These are phyloP conservation scores for Blennius ocellaris DNA, from an alignment of 2,113 vertebrate genomes.

Conservation along the genomic window DNA sequence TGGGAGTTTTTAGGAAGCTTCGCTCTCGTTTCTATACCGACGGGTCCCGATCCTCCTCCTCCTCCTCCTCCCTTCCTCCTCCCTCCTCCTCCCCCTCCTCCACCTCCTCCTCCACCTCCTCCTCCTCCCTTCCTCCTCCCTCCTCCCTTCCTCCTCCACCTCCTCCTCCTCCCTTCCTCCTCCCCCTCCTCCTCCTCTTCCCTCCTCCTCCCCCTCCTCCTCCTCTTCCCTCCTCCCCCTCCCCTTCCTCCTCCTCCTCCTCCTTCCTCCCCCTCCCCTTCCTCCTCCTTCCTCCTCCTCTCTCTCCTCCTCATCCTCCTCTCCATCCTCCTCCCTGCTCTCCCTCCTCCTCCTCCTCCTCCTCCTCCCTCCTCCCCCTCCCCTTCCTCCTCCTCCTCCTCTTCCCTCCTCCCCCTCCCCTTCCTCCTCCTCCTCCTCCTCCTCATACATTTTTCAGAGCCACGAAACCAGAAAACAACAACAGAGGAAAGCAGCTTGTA, in stretches of 20 bases:
- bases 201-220: slow-evolving; percentile 11
- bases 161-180: slow-evolving; percentile 27
- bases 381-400: slow-evolving; percentile 24
- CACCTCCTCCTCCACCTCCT: too few species aligned
- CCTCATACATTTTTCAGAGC: slow-evolving; percentile 33
- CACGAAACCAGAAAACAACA: not conserved
- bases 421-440: slow-evolving; percentile 21
- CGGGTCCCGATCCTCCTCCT: slow-evolving; percentile 20
- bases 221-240: too few species aligned
- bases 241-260: slow-evolving; percentile 15
- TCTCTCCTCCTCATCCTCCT: slow-evolving; percentile 23
- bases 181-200: slow-evolving; percentile 25
- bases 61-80: too few species aligned
- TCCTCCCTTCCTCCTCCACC: slow-evolving; percentile 29
- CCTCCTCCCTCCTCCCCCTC: too few species aligned
- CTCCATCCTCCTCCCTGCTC: too few species aligned
- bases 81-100: too few species aligned
- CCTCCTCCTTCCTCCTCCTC: slow-evolving; percentile 25
- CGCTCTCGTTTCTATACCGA: slow-evolving; percentile 17
- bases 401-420: too few species aligned
- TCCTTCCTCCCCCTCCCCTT: slow-evolving; percentile 34
- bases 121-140: slow-evolving; percentile 26
- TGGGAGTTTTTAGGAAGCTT: slow-evolving; percentile 41
- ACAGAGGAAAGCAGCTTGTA: not conserved
- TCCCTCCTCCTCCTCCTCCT: slow-evolving; percentile 27